Evolutionary conservation across 2,888 invertebrate species (phyloP), one percentile per base, ranked within the genome.

Genomic region (Lithophane leautieri): DNA sequence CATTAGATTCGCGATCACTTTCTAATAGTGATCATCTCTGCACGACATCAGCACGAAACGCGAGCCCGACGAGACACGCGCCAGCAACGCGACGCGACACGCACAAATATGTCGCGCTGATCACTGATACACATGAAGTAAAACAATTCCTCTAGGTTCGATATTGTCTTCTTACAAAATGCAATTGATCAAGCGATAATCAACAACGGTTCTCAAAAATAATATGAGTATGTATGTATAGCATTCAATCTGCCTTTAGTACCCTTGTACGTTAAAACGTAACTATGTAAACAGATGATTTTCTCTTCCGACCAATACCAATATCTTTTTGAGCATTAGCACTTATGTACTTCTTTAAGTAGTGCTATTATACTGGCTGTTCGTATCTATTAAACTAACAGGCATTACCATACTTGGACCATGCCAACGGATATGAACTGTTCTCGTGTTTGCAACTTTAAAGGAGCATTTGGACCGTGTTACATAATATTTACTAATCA

Each of bases 21-120:
- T 79, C 82, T 81, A 79, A 76, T 76, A 50, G 76, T n/a, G 71
- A 80, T 72, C 79, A 78, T 82, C 76, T 74, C 67, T 85, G 82
- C 79, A 78, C 71, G 78, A 70, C 72, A 76, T 19, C 50, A 62
- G 61, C 68, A 50, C 63, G 42, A 63, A 19, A 42, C 40, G n/a
- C 67, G 69, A 12, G n/a, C 68, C 22, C 52, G 54, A 19, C 34
- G 52, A 2, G 34, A 34, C 34, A 34, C 25, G 44, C 47, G 22
- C 40, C 14, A 14, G 19, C 19, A 28, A n/a, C 47, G 50, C 42
- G 58, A 4, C 52, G 42, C 3, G 58, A 4, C 52, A 34, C 3
- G 28, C 42, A 34, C 28, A 7, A 16, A 19, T 42, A 25, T 50
- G 28, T 50, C 47, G n/a, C 50, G 28, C 14, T 44, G 19, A 16